Base-by-base conservation (phyloP, 2,888 invertebrate genomes). In the Rhagium mordax region DNA sequence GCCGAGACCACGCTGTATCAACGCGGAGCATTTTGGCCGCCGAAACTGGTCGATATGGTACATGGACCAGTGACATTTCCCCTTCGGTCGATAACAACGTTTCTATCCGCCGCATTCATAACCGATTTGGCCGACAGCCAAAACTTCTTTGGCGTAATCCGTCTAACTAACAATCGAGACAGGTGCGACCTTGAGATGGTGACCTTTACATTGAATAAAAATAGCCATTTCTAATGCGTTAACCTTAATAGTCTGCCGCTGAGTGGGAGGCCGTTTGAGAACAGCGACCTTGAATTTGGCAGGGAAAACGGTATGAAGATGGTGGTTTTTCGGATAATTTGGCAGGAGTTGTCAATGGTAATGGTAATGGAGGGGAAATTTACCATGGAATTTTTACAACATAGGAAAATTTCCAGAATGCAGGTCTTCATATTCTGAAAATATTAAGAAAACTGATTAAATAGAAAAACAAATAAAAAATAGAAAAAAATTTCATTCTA, bases 161-260 rank as follows among this genome's bases (percentile, higher is more conserved):
- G 10, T 27, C 49, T n/a, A 55, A 47, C 70, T 64, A 72, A 67
- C 70, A 69, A 71, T 53, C 67, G 41, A 67, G 74, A 75, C 77
- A 75, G 77, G 72, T 74, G 74, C 66, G 70, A 69, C 77, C 77
- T 77, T 77, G 77, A 75, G 70, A 59, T 59, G 2, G 66, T 41
- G 75, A 73, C 77, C 74, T 77, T 77, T 77, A 74, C 77, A 71
- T 73, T 77, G 77, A 66, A 71, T 71, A 73, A 73, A 75, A 77
- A 75, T 77, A 77, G 59, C 24, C 68, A 18, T 62, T 62, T 62
- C 48, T 41, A 48, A 48, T 21, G 48, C 47, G 16, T 62, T 24
- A 48, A 48, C 33, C 33, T 59, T 33, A 33, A 59, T 59, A 33
- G 15, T 16, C 24, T 51, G 18, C 16, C 10, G 7, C 10, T 18